These are phyloP conservation scores for Mus pahari DNA, from an alignment of 2,113 vertebrate genomes.

Conservation along the genomic window DNA sequence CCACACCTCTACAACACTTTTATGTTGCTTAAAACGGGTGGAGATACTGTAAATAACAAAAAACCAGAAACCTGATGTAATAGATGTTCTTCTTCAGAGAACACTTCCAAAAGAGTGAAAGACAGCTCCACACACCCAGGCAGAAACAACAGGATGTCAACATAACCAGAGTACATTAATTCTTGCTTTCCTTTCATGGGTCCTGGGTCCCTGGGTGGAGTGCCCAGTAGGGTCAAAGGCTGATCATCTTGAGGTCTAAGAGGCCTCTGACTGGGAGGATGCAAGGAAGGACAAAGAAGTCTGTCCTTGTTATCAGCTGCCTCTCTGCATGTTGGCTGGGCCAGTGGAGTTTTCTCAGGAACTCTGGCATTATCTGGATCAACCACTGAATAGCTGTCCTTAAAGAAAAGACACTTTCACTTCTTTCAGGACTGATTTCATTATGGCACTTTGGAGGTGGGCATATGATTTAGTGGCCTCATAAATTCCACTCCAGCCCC, in stretches of 20 bases:
- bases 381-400: neutral
- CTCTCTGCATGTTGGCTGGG: neutral
- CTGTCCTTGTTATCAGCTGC: fast-evolving
- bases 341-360: neutral
- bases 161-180: neutral
- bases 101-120: neutral
- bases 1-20: neutral
- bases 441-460: neutral
- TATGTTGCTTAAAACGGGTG: neutral
- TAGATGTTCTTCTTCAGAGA: neutral
- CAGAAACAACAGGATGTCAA: too few species aligned
- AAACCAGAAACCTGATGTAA: neutral
- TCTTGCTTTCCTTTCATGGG: neutral
- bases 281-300: neutral
- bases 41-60: neutral
- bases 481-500: constrained; percentile 17
- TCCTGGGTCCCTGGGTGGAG: neutral
- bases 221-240: neutral
- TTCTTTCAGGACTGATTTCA: constrained; percentile 50
- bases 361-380: neutral
- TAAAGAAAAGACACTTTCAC: constrained; percentile 36
- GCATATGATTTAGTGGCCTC: constrained; percentile 28
- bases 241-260: neutral
- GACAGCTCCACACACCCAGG: too few species aligned
- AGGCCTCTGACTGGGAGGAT: neutral